Percentiles rank a stretch among this genome's conserved stretches.
These are phyloP conservation scores for Papilio protenor DNA, from an alignment of 2,888 invertebrate genomes.

Conservation along the genomic window DNA sequence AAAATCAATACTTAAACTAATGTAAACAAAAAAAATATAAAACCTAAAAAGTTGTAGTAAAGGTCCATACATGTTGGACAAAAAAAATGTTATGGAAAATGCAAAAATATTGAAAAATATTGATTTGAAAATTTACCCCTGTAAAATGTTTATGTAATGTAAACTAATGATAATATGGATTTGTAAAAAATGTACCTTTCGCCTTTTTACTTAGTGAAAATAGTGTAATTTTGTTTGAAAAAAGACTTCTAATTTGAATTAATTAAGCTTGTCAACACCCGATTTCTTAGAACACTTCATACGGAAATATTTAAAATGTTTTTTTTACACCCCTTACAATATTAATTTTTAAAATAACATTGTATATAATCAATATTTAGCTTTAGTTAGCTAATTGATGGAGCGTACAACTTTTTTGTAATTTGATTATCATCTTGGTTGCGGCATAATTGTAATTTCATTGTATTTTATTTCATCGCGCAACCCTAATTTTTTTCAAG, in stretches of 20 bases:
- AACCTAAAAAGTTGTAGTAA: neutral
- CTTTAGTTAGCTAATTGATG: neutral
- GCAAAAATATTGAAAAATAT: neutral
- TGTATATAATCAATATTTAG: neutral
- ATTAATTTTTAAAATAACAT: neutral
- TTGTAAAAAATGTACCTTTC: neutral
- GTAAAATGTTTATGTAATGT: neutral
- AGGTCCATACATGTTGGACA: neutral
- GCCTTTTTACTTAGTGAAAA: neutral
- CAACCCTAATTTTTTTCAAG: neutral
- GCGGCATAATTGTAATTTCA: neutral
- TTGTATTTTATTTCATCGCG: neutral
- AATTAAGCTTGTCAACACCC: neutral
- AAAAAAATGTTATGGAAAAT: constrained; percentile 13
- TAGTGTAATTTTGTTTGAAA: neutral
- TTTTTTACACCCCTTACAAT: neutral
- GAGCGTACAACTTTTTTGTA: neutral
- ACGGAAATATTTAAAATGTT: neutral
- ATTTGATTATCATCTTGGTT: neutral
- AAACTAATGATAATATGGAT: neutral
- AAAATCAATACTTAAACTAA: neutral
- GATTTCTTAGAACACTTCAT: neutral
- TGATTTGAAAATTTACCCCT: neutral
- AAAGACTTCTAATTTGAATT: neutral
- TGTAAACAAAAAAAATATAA: constrained; percentile 17